phyloP scores from a whole-genome alignment of 2,113 vertebrate genomes.

The Neodon shergylaensis region DNA sequence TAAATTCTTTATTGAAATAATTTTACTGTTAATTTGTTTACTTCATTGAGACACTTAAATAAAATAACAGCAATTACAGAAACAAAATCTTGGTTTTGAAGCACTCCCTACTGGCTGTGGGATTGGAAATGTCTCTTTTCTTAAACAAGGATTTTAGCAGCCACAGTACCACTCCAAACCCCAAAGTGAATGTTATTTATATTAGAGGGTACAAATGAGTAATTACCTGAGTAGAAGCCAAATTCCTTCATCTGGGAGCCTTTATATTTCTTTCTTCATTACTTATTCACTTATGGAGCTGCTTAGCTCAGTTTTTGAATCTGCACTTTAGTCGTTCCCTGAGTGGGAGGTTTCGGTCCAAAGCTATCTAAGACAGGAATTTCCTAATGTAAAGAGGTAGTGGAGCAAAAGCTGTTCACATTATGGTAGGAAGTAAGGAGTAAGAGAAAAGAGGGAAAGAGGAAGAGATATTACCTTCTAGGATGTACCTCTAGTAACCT shows the following conservation, averaged over 20 bases:
- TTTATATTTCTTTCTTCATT: background rate
- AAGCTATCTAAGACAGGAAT: background rate
- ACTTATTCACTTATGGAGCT: background rate
- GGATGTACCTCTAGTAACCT: background rate
- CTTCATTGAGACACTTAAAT: background rate
- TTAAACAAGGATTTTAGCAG: background rate
- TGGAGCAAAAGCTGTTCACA: background rate
- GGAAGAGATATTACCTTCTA: background rate
- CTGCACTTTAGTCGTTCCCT: background rate
- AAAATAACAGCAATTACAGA: background rate
- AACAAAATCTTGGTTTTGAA: background rate
- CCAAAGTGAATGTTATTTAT: background rate
- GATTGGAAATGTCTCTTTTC: background rate
- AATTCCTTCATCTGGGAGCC: background rate
- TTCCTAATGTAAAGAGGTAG: rapidly evolving
- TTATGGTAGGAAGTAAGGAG: background rate
- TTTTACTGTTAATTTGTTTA: background rate
- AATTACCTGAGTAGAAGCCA: background rate
- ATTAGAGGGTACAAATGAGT: background rate
- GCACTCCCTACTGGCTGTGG: background rate
- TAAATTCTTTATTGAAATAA: background rate
- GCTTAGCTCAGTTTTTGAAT: background rate
- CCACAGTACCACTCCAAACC: background rate
- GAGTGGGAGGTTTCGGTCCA: background rate
- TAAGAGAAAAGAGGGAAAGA: background rate